Conservation (phyloP, 2,888 invertebrate species). For the Agrotis segetum region DNA sequence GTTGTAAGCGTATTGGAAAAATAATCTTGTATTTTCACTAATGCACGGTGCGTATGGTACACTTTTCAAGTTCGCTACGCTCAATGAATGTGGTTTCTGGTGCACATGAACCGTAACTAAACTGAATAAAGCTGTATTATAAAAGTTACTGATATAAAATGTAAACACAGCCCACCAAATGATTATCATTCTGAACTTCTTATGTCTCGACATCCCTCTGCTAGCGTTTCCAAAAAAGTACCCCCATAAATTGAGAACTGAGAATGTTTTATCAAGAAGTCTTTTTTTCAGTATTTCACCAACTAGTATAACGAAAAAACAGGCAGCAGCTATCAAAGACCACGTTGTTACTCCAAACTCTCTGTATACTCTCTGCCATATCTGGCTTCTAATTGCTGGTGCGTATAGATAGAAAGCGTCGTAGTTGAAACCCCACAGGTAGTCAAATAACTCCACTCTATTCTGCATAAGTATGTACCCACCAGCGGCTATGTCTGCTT, state of each 20-base stretch:
- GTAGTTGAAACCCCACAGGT: constrained; percentile 75
- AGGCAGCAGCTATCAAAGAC: constrained; percentile 72
- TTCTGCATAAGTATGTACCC: constrained; percentile 75
- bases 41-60: constrained; percentile 76
- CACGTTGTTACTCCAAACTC: constrained; percentile 74
- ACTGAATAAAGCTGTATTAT: constrained; percentile 77
- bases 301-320: constrained; percentile 61
- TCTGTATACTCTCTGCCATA: constrained; percentile 76
- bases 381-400: constrained; percentile 65
- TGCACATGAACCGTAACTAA: constrained; percentile 73
- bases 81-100: constrained; percentile 60
- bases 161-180: constrained; percentile 80
- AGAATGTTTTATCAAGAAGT: constrained; percentile 55
- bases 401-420: constrained; percentile 70
- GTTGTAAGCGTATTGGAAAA: constrained; percentile 73
- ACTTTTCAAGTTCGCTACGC: constrained; percentile 62
- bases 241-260: constrained; percentile 74
- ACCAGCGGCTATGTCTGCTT: constrained; percentile 74
- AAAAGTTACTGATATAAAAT: constrained; percentile 79
- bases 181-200: constrained; percentile 70
- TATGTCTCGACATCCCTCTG: constrained; percentile 66
- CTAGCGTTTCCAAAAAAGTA: constrained; percentile 74
- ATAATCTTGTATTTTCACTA: constrained; percentile 66
- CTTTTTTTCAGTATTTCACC: constrained; percentile 57
- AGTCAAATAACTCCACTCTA: constrained; percentile 76